Base-by-base conservation (phyloP, 2,113 vertebrate species). In the Thinocorus orbignyianus region DNA sequence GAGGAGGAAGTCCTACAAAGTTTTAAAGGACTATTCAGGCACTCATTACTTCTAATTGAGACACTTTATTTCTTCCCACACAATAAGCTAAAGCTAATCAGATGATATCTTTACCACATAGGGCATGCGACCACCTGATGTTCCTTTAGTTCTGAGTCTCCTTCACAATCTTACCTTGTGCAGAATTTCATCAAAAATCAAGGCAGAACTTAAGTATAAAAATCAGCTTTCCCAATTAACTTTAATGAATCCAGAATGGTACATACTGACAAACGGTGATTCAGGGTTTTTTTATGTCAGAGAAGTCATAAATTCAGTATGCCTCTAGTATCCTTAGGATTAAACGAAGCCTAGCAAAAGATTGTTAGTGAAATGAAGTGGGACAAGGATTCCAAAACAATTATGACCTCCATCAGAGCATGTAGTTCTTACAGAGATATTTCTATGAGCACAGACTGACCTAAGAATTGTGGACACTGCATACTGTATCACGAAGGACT, bases 351-450 rank as follows among this genome's bases (percentile, higher is more conserved):
- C 19, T 66, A 44, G 54, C 52, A 23, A 66, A 86, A 83, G 64
- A 83, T 9, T 81, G 41, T 69, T 70, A 78, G 61, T 51, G 76
- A 93, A 95, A 92, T 62, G 82, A 88, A 92, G 64, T 49, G 66
- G 46, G 37, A 88, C 49, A 78, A 77, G 41, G 51, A 73, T 86
- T 94, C 55, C 46, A 88, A 94, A 90, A 81, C 31, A 91, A 90
- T 93, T 93, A 86, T 65, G 55, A 77, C 66, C 33, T 93, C 49
- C 81, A 83, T 64, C 86, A 92, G 61, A 96, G 17, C 95, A 94
- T 86, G 37, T 18, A 81, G 42, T 48, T 74, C 44, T 69, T 94
- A 54, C 18, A 72, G 62, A 95, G 31, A 61, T 44, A 81, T 30
- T 93, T 70, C 17, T 65, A 28, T 51, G 69, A 91, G 30, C 39